Conservation (phyloP, 2,113 vertebrate genomes). For the Balaeniceps rex region DNA sequence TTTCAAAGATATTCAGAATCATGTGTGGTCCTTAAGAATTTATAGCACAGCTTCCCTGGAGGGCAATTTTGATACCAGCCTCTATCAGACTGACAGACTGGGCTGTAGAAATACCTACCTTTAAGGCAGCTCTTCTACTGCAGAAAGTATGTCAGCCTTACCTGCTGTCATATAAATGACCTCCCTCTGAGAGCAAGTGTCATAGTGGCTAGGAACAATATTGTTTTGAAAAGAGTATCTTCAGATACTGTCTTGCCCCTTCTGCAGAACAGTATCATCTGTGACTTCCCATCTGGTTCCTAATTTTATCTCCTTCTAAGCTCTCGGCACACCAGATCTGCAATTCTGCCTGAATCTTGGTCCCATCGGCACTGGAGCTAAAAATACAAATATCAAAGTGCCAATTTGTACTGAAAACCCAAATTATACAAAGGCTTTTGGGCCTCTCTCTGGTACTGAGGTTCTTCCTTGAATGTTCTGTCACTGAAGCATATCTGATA, state of each 20-base stretch:
- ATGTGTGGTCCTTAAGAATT: slow-evolving; percentile 59
- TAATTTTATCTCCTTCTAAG: background rate
- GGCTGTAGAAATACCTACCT: background rate
- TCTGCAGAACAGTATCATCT: background rate
- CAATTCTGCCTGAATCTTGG: background rate
- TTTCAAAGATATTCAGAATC: slow-evolving; percentile 46
- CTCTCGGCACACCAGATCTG: background rate
- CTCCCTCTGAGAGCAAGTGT: background rate
- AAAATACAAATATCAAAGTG: background rate
- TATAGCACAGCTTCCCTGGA: slow-evolving; percentile 4
- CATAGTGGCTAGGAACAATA: background rate
- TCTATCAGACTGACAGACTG: background rate
- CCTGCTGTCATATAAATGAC: background rate
- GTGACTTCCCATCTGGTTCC: slow-evolving; percentile 11
- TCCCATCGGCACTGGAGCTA: background rate
- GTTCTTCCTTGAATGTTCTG: background rate
- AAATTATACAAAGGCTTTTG: background rate
- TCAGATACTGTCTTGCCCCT: background rate
- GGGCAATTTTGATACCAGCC: slow-evolving; percentile 23
- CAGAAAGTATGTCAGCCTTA: background rate
- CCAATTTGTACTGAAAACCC: background rate
- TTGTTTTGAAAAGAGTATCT: background rate
- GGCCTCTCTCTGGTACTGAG: background rate
- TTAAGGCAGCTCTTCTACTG: background rate
- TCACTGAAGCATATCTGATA: background rate